Evolutionary conservation across 2,797 vertebrate genomes (phyloP).

Genomic region (Forpus xanthops): DNA sequence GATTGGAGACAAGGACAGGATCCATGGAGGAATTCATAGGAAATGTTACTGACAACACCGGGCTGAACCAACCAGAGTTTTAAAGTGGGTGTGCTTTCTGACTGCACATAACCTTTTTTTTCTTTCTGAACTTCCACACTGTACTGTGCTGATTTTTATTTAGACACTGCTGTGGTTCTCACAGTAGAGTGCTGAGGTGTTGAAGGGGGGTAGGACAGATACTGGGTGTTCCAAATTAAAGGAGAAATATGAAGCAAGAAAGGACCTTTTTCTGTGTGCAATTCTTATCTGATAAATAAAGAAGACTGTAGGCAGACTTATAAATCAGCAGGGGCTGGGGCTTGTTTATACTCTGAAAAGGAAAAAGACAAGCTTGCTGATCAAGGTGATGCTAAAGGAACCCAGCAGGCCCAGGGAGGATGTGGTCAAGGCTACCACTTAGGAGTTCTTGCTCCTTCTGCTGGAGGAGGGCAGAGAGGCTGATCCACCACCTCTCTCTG

Average conservation of each 20-base stretch:
- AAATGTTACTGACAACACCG: background rate
- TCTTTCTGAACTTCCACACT: background rate
- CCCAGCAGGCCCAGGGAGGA: background rate
- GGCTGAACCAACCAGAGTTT: background rate
- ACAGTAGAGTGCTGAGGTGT: background rate
- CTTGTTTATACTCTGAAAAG: background rate
- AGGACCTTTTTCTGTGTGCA: background rate
- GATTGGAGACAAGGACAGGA: background rate
- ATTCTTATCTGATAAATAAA: background rate
- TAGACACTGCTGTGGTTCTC: background rate
- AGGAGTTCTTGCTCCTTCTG: background rate
- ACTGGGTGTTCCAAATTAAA: background rate
- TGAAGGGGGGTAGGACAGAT: background rate
- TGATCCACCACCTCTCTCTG: background rate
- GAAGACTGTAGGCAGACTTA: background rate
- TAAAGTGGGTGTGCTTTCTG: background rate
- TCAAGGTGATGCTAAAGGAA: background rate
- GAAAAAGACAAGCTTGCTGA: background rate
- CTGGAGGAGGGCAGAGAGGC: background rate
- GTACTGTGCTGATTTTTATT: background rate
- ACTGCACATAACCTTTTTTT: background rate
- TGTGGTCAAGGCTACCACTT: background rate
- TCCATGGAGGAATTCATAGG: background rate
- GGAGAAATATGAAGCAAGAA: background rate
- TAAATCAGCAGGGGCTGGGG: background rate